These are phyloP conservation scores for Tipula lateralis DNA, from an alignment of 2,888 invertebrate species.

Conservation along the genomic window DNA sequence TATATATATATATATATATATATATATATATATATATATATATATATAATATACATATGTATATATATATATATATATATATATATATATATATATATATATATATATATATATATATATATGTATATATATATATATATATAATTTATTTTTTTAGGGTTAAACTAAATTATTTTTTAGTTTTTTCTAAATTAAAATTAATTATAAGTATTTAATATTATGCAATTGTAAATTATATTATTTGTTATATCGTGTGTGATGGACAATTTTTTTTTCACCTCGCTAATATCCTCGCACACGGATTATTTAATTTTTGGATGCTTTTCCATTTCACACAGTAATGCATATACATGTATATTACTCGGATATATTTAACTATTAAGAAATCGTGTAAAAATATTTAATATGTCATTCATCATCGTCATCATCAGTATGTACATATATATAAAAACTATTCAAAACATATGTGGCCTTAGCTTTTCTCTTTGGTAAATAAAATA, in stretches of 20 bases:
- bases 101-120: not conserved
- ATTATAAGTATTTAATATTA: not conserved
- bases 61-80: not conserved
- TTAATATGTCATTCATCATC: not conserved
- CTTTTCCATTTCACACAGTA: not conserved
- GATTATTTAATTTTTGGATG: not conserved
- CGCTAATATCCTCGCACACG: not conserved
- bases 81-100: not conserved
- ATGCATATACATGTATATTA: not conserved
- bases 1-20: not conserved
- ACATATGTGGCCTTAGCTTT: slow-evolving; percentile 24
- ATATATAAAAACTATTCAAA: not conserved
- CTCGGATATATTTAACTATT: not conserved
- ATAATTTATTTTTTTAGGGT: not conserved
- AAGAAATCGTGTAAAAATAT: not conserved
- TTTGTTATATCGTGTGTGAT: not conserved
- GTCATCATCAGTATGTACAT: not conserved
- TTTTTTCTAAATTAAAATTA: not conserved
- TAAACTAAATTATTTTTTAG: not conserved
- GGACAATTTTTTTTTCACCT: not conserved
- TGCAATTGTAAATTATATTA: slow-evolving; percentile 1
- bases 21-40: not conserved
- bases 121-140: not conserved
- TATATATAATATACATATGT: not conserved
- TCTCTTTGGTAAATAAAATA: not conserved